Percentiles rank a stretch among this genome's conserved stretches.
phyloP scores from a whole-genome alignment of 2,888 invertebrate species.

The Drosophila ochracea region DNA sequence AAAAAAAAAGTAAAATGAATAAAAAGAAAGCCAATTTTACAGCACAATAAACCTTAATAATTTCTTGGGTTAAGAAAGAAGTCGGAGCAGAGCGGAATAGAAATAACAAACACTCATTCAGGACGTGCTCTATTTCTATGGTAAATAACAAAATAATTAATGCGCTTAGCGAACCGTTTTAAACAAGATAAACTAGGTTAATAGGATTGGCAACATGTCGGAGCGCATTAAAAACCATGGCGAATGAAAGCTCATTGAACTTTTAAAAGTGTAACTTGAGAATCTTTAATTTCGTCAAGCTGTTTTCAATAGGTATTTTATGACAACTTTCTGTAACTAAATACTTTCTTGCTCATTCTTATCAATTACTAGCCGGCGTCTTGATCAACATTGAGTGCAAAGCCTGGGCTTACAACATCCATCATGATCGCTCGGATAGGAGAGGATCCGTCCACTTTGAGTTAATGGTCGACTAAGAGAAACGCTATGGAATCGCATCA shows the following conservation, averaged over 20 bases:
- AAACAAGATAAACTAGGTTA: not conserved
- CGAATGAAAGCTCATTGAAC: too few species aligned
- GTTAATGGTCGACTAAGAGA: slow-evolving; percentile 94
- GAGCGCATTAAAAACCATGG: not conserved
- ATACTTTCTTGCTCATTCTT: slow-evolving; percentile 4
- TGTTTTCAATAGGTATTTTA: too few species aligned
- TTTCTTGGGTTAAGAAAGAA: slow-evolving; percentile 3
- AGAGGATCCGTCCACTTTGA: slow-evolving; percentile 98
- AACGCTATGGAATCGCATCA: slow-evolving; percentile 32
- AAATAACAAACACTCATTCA: not conserved
- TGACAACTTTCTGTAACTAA: not conserved
- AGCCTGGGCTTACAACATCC: slow-evolving; percentile 96
- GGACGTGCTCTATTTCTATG: not conserved
- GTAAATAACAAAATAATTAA: slow-evolving; percentile 11
- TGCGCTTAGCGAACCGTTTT: not conserved
- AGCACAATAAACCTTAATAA: slow-evolving; percentile 52
- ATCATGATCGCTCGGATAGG: slow-evolving; percentile 94
- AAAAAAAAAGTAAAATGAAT: not conserved
- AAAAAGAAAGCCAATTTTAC: slow-evolving; percentile 45
- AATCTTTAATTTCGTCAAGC: too few species aligned
- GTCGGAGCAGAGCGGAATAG: slow-evolving; percentile 5
- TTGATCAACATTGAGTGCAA: slow-evolving; percentile 97
- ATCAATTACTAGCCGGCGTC: slow-evolving; percentile 89
- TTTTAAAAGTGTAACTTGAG: not conserved
- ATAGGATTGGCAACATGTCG: not conserved